A percentile compares a stretch with the other conserved stretches of the same genome.
These are phyloP conservation scores for Psilanteris sp. DNA, from an alignment of 1,140 invertebrate species.

Conservation along the genomic window DNA sequence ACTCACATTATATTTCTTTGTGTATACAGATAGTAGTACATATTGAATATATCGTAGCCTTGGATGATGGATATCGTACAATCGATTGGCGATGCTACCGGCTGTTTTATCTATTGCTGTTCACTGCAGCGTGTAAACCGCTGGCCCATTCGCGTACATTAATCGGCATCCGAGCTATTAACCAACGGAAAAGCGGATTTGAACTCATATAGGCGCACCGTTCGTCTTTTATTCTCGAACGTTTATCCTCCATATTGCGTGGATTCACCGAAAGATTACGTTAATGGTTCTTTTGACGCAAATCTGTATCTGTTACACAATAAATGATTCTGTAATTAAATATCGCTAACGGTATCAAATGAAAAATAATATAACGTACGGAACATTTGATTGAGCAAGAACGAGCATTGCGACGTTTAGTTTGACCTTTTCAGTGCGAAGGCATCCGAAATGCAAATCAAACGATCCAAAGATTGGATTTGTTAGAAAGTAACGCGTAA, in stretches of 20 bases:
- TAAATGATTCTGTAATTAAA: slow-evolving; percentile 49
- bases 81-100: slow-evolving; percentile 54
- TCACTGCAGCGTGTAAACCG: slow-evolving; percentile 59
- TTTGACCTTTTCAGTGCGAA: no score
- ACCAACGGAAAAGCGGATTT: slow-evolving; percentile 68
- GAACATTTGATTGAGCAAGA: no score
- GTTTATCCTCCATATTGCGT: slow-evolving; percentile 50
- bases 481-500: slow-evolving; percentile 2
- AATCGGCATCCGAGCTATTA: slow-evolving; percentile 64
- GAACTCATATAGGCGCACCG: slow-evolving; percentile 60
- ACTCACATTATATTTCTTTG: no score
- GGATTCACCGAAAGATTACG: slow-evolving; percentile 47
- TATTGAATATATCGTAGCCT: slow-evolving; percentile 25
- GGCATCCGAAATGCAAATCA: neutral
- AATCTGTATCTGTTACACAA: slow-evolving; percentile 33
- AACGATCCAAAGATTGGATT: slow-evolving; percentile 3
- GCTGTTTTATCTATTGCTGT: slow-evolving; percentile 63
- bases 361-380: no score
- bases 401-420: no score
- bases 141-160: slow-evolving; percentile 60
- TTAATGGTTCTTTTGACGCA: slow-evolving; percentile 42
- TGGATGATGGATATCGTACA: slow-evolving; percentile 42
- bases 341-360: slow-evolving; percentile 10
- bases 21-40: slow-evolving; percentile 1
- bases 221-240: slow-evolving; percentile 47